These are phyloP conservation scores for Yponomeuta cagnagella DNA, from an alignment of 2,888 invertebrate genomes.

Conservation along the genomic window DNA sequence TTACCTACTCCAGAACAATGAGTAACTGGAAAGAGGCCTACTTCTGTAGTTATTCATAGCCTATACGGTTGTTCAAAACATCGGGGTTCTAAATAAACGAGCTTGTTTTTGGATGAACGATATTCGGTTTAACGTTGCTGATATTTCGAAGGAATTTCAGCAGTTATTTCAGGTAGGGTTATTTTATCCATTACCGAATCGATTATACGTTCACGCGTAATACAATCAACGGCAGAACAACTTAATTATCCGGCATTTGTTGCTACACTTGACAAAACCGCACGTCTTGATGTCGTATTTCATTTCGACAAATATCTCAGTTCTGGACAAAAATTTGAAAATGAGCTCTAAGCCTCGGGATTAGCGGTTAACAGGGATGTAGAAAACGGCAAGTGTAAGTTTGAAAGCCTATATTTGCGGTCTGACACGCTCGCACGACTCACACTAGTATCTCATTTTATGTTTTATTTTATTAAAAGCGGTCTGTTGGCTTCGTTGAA, in stretches of 20 bases:
- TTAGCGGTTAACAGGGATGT: background rate
- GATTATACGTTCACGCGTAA: too few relatives aligned
- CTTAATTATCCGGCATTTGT: slow-evolving; percentile 9
- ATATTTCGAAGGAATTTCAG: too few relatives aligned
- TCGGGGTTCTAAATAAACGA: background rate
- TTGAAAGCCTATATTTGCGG: slow-evolving; percentile 2
- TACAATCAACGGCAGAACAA: background rate
- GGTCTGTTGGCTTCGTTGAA: background rate
- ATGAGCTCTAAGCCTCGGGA: background rate
- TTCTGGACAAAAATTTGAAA: background rate
- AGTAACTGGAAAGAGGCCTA: background rate
- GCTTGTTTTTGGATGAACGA: background rate
- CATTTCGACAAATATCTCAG: background rate
- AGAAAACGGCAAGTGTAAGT: background rate
- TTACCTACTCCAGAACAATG: background rate
- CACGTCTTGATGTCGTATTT: slow-evolving; percentile 4
- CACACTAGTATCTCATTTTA: slow-evolving; percentile 10
- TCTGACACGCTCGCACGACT: slow-evolving; percentile 7
- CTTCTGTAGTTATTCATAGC: background rate
- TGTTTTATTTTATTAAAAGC: background rate
- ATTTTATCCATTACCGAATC: too few relatives aligned
- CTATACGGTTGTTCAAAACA: background rate
- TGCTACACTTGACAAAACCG: slow-evolving; percentile 13
- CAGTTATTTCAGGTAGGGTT: too few relatives aligned
- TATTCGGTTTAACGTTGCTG: background rate